Base-by-base conservation (phyloP, 2,888 invertebrate species). In the Tipula lateralis region DNA sequence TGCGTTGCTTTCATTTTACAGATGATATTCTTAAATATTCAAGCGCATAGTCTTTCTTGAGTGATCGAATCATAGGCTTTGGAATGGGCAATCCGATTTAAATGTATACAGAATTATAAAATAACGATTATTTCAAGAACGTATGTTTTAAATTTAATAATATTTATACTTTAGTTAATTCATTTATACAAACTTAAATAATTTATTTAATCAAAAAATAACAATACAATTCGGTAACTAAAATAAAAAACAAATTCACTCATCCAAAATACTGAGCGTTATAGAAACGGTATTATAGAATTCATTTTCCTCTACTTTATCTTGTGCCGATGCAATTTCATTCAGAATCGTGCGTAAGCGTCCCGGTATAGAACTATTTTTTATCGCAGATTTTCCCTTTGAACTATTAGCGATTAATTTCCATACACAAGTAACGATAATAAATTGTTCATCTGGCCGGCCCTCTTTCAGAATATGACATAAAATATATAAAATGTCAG, bases 331-430 rank as follows among this genome's bases (percentile, higher is more conserved):
- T 85, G 4, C 84, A 12, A 19, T 87, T 6, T 87, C 86, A 6
- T 88, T 87, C 4, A 85, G 86, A 1, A 90, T 86, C 3, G 86
- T 81, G 3, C 84, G 85, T 4, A 90, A 36, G 83, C 88, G 86
- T 39, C 87, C 88, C 1, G 87, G 86, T 19, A 90, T 86, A 85
- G 87, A 88, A 29, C 89, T 89, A 36, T 88, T 88, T 29, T 88
- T 89, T 13, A 90, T 86, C 84, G 87, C 86, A 34, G 88, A 88
- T 19, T 88, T 88, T 85, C 88, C 88, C 85, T 90, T 90, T 19
- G 88, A 88, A 29, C 88, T 88, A 29, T 88, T 88, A 6, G 89
- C 88, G 29, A 89, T 88, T 0, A 90, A 86, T 85, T 88, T 88
- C 89, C 89, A 90, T 16, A 90, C 83, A 5, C 88, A 87, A 0